Base-by-base conservation (phyloP, 92 coral and sea anemone species). In the Diadumene lineata region DNA sequence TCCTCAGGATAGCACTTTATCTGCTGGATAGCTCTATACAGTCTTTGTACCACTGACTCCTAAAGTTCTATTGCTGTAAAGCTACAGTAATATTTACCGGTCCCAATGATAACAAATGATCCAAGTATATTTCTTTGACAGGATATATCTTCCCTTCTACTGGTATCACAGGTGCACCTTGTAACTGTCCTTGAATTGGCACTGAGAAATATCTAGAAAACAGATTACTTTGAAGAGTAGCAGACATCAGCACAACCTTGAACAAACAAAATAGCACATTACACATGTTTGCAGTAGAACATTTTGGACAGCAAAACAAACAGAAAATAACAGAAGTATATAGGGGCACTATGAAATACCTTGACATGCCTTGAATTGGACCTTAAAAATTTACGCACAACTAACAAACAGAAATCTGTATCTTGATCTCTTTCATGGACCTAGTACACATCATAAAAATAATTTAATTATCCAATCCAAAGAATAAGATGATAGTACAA, bases 351-450 rank as follows among this genome's bases (percentile, higher is more conserved):
- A n/a, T n/a, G n/a, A n/a, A n/a, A 23, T 81, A 92, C 98, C 94
- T 94, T 94, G 4, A 94, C 97, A 94, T 91, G 98, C 72, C 91
- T 91, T 26, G 98, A 94, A 82, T 91, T 94, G 64, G 97, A 76
- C 50, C 98, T 76, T 56, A 94, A 79, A 57, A 94, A 75, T 74
- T 94, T 94, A 50, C 96, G 80, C 32, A 94, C 97, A 34, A 94
- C 96, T 44, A 94, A 89, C 26, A 94, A 82, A 29, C 94, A 84
- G 77, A 94, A 94, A 65, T 94, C 98, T 16, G 97, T 88, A 29
- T 92, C 94, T 75, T 92, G 94, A 64, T 94, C 98, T 70, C 98
- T 88, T 74, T 94, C 98, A 73, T 94, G 98, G 15, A 94, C 92
- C 98, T 94, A 24, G 2, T 24, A 1, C 22, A 23, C 13, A 17